These are phyloP conservation scores for Apodemus sylvaticus DNA, from an alignment of 2,113 vertebrate species.

Conservation along the genomic window DNA sequence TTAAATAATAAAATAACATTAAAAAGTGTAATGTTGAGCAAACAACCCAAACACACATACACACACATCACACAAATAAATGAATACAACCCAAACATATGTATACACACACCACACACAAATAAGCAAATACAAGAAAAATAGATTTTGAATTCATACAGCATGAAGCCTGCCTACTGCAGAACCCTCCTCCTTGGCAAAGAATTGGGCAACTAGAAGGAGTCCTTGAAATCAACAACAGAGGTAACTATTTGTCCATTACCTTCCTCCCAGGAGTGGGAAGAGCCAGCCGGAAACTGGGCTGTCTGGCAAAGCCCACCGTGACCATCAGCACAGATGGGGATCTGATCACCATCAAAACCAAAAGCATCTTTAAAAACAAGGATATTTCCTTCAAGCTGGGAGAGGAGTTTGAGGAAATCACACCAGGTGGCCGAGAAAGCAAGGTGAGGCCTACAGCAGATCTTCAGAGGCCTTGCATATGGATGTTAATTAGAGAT, in stretches of 20 bases:
- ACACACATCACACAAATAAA: too few relatives aligned
- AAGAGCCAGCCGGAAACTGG: constrained; percentile 88
- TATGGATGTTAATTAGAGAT: neutral
- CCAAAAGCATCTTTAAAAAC: constrained; percentile 90
- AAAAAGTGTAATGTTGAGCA: neutral
- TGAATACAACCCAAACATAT: too few relatives aligned
- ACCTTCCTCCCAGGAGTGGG: constrained; percentile 84
- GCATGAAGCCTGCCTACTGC: neutral
- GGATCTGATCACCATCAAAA: constrained; percentile 86
- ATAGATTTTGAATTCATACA: neutral
- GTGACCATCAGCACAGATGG: constrained; percentile 84
- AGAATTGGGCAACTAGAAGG: neutral
- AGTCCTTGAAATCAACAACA: neutral
- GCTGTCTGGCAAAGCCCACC: constrained; percentile 87
- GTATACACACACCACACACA: neutral
- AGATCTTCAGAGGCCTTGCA: neutral
- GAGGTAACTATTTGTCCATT: neutral
- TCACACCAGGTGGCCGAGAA: constrained; percentile 87
- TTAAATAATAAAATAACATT: neutral
- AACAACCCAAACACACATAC: neutral
- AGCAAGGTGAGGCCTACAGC: constrained; percentile 82
- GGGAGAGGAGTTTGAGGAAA: constrained; percentile 89
- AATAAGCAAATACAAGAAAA: neutral
- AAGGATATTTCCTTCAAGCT: constrained; percentile 89
- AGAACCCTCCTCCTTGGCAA: neutral